Evolutionary conservation across 2,797 vertebrate species (phyloP).

Genomic region (Malurus splendens): DNA sequence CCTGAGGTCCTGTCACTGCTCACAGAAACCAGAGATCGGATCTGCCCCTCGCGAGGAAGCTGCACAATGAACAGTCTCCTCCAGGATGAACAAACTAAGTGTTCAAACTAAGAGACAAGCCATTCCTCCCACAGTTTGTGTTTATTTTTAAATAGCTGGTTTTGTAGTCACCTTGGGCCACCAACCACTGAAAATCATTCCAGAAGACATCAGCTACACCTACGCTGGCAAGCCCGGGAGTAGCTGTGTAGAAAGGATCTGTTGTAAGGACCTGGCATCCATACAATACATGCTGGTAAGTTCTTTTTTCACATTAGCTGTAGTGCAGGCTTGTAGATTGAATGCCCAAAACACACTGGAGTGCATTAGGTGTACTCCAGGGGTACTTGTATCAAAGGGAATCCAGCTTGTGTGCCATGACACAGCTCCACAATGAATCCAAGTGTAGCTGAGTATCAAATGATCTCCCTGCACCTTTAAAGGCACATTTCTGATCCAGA

Average conservation of each 20-base stretch:
- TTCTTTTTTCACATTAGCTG: not conserved
- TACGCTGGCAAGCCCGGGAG: not conserved
- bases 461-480: not conserved
- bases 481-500: not conserved
- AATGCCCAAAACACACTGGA: fast-evolving
- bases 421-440: not conserved
- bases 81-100: not conserved
- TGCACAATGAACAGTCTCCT: not conserved
- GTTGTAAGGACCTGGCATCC: not conserved
- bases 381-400: not conserved
- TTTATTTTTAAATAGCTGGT: not conserved
- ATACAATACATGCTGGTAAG: fast-evolving
- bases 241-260: not conserved
- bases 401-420: not conserved
- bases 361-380: not conserved
- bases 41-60: fast-evolving
- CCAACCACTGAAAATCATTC: not conserved
- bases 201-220: not conserved
- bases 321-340: not conserved
- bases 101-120: too few relatives aligned
- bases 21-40: not conserved
- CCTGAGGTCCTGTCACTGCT: not conserved
- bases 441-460: fast-evolving
- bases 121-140: not conserved
- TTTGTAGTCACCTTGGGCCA: not conserved